Conservation (phyloP, 2,113 vertebrate genomes). For the Barbus barbus region DNA sequence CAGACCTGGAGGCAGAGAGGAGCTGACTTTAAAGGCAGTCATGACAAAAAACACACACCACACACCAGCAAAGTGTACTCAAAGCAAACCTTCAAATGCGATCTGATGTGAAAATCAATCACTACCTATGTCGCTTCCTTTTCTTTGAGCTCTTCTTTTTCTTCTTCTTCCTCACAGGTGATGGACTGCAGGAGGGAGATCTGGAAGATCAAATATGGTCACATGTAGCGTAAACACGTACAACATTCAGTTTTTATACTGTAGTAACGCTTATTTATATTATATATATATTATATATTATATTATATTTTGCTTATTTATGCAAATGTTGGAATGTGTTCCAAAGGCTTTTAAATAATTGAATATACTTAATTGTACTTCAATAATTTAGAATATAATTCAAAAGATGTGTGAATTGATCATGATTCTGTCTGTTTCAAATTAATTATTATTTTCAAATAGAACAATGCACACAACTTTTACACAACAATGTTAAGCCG, state of each 20-base stretch:
- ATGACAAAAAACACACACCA: background rate
- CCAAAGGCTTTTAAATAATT: background rate
- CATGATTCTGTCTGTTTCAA: too few relatives aligned
- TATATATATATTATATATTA: too few relatives aligned
- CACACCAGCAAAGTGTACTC: background rate
- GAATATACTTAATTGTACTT: background rate
- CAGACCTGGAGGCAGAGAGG: conserved; percentile 74
- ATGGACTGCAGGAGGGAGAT: conserved; percentile 88
- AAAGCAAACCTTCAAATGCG: conserved; percentile 12
- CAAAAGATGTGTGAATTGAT: background rate
- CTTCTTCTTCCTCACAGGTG: conserved; percentile 89
- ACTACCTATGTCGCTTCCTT: conserved; percentile 88
- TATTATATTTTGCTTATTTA: background rate
- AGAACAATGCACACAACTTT: background rate
- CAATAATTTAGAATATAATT: background rate
- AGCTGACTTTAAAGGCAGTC: conserved; percentile 4
- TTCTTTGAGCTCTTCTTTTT: conserved; percentile 95
- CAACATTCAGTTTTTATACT: background rate
- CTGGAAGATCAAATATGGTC: conserved; percentile 64
- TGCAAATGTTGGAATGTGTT: background rate
- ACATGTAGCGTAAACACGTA: background rate
- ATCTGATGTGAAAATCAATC: conserved; percentile 18
- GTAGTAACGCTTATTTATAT: background rate
- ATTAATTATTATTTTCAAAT: background rate
- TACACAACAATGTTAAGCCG: background rate